A percentile compares a stretch with the other conserved stretches of the same genome.
These are phyloP conservation scores for Opisthocomus hoazin DNA, from an alignment of 2,113 vertebrate genomes.

Conservation along the genomic window DNA sequence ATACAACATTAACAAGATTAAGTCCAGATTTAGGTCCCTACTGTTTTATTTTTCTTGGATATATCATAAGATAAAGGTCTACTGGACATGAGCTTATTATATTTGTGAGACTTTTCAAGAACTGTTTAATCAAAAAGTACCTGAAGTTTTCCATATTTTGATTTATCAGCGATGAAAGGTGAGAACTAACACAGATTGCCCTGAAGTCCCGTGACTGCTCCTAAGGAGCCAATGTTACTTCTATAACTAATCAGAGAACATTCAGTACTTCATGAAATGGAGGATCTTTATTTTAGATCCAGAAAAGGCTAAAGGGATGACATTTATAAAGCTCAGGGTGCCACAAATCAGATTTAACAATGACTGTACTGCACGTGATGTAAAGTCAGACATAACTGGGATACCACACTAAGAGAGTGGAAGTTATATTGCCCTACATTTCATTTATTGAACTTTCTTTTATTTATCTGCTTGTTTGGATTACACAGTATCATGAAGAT, in stretches of 20 bases:
- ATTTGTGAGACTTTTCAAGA: not conserved
- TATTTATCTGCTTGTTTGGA: not conserved
- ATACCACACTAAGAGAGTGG: not conserved
- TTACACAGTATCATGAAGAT: not conserved
- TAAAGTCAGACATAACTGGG: constrained; percentile 13
- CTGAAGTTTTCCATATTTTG: not conserved
- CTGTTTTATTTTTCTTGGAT: not conserved
- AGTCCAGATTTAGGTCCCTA: not conserved
- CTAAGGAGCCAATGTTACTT: not conserved
- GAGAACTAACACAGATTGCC: not conserved
- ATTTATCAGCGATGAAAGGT: not conserved
- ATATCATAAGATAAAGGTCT: not conserved
- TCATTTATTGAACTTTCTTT: not conserved
- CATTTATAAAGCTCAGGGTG: constrained; percentile 17
- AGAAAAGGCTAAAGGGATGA: not conserved
- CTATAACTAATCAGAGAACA: not conserved
- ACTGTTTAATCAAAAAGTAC: not conserved
- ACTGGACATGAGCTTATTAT: not conserved
- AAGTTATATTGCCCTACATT: not conserved
- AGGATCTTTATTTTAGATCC: not conserved
- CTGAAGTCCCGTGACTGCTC: not conserved
- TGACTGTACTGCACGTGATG: not conserved
- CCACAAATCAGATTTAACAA: constrained; percentile 24
- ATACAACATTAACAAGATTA: not conserved
- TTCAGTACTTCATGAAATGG: not conserved